Base-by-base conservation (phyloP, 2,888 invertebrate genomes). In the Yponomeuta malinellus region DNA sequence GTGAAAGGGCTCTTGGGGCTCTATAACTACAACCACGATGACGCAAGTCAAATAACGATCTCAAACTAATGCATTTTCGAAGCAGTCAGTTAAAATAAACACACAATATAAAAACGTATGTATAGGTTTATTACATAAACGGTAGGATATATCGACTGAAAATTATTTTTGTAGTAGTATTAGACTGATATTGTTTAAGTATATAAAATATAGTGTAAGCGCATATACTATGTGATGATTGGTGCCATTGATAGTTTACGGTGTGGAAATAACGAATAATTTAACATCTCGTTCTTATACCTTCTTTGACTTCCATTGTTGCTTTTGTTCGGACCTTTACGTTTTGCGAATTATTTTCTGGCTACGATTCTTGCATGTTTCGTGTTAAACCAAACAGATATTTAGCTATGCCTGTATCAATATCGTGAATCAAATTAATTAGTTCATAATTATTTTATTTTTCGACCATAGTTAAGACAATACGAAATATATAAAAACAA, bases 201-300 rank as follows among this genome's bases (percentile, higher is more conserved):
- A 80, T 74, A 73, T 74, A 72, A 75, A 76, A 76, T 70, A 75
- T 75, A 73, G 69, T 73, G 75, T 72, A 73, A 73, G 77, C 70
- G 72, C 73, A 71, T 90, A 85, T 90, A 84, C 90, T 86, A 89
- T 90, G 91, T 91, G 91, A 92, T 92, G 91, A 89, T 87, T 87
- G 91, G 91, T 92, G 91, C 91, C 91, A 92, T 90, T 90, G 90
- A 88, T 91, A 91, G 90, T 81, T 85, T 89, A 91, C 85, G 89
- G 84, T 84, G 84, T 85, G 87, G 84, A 81, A 86, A 83, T 84
- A 79, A 29, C 23, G 78, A 81, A 81, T 78, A 81, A 85, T 81
- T 79, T 85, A 81, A 81, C 85, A 78, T 81, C 84, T 84, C 79
- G 80, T 79, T 79, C 77, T 81, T 84, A 85, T 85, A 81, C 82